Conservation (phyloP, 2,888 invertebrate species). For the Acheta domesticus region DNA sequence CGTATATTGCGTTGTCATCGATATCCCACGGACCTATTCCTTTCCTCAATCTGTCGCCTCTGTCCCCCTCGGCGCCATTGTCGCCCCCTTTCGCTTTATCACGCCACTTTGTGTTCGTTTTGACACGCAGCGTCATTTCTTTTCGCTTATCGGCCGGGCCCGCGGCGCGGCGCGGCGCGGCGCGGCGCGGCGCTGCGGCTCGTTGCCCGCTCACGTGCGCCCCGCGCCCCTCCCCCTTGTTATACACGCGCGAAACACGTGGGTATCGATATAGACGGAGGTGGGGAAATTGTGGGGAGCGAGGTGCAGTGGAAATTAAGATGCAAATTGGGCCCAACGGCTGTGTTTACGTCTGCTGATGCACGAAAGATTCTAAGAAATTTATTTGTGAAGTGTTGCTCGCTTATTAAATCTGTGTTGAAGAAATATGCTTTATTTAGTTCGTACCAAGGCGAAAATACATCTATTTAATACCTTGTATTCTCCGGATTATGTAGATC, state of each 20-base stretch:
- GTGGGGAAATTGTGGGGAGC: no score
- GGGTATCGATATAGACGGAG: background rate
- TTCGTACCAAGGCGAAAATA: no score
- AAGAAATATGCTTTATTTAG: no score
- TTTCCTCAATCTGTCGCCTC: background rate
- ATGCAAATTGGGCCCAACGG: no score
- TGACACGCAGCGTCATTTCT: slow-evolving; percentile 4
- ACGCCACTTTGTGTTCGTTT: background rate
- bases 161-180: background rate
- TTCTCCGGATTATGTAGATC: no score
- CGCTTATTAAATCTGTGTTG: no score
- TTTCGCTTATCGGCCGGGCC: background rate
- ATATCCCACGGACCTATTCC: slow-evolving; percentile 4
- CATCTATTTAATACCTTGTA: no score
- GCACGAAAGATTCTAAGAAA: no score
- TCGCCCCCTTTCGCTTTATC: background rate
- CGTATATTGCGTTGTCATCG: background rate
- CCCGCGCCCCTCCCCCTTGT: background rate
- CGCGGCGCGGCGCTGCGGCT: no score
- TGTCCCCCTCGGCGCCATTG: background rate
- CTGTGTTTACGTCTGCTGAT: no score
- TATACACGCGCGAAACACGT: background rate
- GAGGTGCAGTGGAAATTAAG: no score
- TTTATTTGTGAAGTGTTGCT: no score
- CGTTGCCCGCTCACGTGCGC: background rate